Evolutionary conservation across 1,140 invertebrate genomes (phyloP).

Genomic region (Leguminivora glycinivorella): DNA sequence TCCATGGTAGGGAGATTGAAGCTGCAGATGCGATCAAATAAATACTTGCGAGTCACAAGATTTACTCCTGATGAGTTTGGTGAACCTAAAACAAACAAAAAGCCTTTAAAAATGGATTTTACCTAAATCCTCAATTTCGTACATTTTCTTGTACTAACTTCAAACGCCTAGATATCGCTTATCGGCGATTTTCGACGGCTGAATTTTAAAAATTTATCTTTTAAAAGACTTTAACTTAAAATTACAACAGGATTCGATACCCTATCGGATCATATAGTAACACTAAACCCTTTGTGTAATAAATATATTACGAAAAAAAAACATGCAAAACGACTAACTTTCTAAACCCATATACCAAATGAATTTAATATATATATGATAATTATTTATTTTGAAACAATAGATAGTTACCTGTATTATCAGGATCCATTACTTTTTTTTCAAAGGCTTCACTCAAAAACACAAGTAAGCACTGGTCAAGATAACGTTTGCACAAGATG

Average conservation of each 20-base stretch:
- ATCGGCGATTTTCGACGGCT: too few species aligned
- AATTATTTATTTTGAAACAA: background rate
- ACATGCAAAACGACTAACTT: background rate
- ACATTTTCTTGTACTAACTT: background rate
- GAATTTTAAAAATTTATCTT: too few species aligned
- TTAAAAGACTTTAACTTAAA: too few species aligned
- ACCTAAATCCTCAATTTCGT: background rate
- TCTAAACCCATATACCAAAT: background rate
- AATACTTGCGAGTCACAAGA: constrained; percentile 19
- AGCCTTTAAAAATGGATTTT: background rate
- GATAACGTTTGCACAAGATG: background rate
- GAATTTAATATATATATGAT: background rate
- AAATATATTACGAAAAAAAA: background rate
- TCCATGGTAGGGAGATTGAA: background rate
- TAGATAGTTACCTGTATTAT: constrained; percentile 4
- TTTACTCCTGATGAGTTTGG: background rate
- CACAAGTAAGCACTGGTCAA: background rate
- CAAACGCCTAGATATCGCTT: too few species aligned
- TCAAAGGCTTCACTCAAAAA: background rate
- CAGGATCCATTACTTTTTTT: constrained; percentile 20
- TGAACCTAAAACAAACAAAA: constrained; percentile 26
- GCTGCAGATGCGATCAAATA: background rate
- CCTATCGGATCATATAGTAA: too few species aligned
- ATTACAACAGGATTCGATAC: too few species aligned
- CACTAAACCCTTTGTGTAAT: too few species aligned